Evolutionary conservation across 1,140 invertebrate species (phyloP).

Genomic region (Tetranychus urticae): DNA sequence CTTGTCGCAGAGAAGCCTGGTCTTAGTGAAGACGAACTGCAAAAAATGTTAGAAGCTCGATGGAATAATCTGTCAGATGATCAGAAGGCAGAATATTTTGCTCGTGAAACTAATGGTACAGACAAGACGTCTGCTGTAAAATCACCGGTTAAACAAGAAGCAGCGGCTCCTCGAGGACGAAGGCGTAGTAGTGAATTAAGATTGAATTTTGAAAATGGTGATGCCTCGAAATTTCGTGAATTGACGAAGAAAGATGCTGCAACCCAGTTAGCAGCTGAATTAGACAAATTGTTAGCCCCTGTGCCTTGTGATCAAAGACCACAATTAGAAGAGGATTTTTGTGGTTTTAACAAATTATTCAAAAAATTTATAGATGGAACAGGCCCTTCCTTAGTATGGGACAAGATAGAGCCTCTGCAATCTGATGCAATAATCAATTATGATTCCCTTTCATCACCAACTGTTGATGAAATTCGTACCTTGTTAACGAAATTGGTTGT

Average conservation of each 20-base stretch:
- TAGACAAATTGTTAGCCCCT: slow-evolving; percentile 43
- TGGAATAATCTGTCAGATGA: slow-evolving; percentile 21
- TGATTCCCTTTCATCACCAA: slow-evolving; percentile 37
- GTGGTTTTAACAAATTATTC: slow-evolving; percentile 61
- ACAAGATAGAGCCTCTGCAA: slow-evolving; percentile 67
- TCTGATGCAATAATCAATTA: slow-evolving; percentile 54
- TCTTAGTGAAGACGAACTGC: slow-evolving; percentile 16
- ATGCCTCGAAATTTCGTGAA: slow-evolving; percentile 62
- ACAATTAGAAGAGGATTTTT: slow-evolving; percentile 32
- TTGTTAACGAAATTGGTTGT: slow-evolving; percentile 88
- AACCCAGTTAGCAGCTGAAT: slow-evolving; percentile 44
- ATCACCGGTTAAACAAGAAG: background rate
- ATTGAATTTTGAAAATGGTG: background rate
- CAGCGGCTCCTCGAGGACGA: background rate
- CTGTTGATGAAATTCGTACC: slow-evolving; percentile 36
- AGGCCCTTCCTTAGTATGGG: slow-evolving; percentile 68
- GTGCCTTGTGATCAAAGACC: slow-evolving; percentile 29
- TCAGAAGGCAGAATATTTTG: slow-evolving; percentile 12
- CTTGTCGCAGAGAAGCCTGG: slow-evolving; percentile 19
- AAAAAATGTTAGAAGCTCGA: slow-evolving; percentile 18
- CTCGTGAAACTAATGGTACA: background rate
- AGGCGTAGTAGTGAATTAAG: background rate
- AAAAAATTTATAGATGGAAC: slow-evolving; percentile 56
- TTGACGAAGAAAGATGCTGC: slow-evolving; percentile 70
- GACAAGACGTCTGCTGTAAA: background rate